A percentile compares a stretch with the other conserved stretches of the same genome.
Conservation (phyloP, 53 echinoderm and acorn worm genomes). For the Henricia sp. region DNA sequence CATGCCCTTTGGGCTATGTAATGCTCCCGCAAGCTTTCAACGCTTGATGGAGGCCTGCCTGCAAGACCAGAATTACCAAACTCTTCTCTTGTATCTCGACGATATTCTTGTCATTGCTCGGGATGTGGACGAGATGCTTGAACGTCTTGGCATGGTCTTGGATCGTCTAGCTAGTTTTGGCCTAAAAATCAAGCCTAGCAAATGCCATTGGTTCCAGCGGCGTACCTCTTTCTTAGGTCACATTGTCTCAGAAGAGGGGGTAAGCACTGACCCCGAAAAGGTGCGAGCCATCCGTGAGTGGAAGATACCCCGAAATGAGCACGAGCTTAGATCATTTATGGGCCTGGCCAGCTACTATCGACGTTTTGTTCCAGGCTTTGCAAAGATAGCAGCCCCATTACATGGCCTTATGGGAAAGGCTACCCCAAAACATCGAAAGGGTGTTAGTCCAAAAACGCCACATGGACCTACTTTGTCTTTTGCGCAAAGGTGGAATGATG, state of each 20-base stretch:
- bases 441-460: neutral
- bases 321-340: slow-evolving; percentile 29
- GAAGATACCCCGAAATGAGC: slow-evolving; percentile 12
- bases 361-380: slow-evolving; percentile 24
- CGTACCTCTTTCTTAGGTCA: slow-evolving; percentile 11
- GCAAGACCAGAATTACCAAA: slow-evolving; percentile 50
- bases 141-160: slow-evolving; percentile 15
- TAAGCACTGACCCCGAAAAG: slow-evolving; percentile 35
- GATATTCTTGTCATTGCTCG: slow-evolving; percentile 19
- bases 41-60: slow-evolving; percentile 36
- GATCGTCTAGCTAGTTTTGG: neutral
- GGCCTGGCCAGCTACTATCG: slow-evolving; percentile 41
- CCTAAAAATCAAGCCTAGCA: slow-evolving; percentile 38
- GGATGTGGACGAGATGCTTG: slow-evolving; percentile 6
- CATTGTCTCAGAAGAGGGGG: slow-evolving; percentile 25
- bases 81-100: slow-evolving; percentile 25
- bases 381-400: slow-evolving; percentile 33
- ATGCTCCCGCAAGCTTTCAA: slow-evolving; percentile 52
- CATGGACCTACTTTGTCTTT: neutral
- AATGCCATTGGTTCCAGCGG: slow-evolving; percentile 14
- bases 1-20: slow-evolving; percentile 60
- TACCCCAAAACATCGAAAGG: neutral
- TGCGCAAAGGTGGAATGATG: neutral
- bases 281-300: slow-evolving; percentile 3
- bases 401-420: slow-evolving; percentile 12